Percentiles rank a stretch among this genome's conserved stretches.
Conservation (phyloP, 1,140 invertebrate species). For the Chymomyza costata region DNA sequence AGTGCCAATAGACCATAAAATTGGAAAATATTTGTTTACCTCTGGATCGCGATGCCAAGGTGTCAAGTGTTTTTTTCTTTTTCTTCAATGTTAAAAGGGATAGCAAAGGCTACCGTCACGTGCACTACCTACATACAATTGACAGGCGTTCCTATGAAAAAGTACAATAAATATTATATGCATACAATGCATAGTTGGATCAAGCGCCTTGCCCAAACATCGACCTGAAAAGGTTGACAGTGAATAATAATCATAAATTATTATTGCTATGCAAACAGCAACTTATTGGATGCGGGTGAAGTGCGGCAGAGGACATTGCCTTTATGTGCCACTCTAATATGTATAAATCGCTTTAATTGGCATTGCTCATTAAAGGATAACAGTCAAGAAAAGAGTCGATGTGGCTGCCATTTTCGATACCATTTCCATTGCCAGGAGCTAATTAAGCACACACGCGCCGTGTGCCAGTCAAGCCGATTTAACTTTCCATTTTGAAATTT, state of each 20-base stretch:
- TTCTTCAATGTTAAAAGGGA: slow-evolving; percentile 11
- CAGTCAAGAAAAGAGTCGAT: neutral
- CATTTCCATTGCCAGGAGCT: slow-evolving; percentile 7
- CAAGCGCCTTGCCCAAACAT: too few relatives aligned
- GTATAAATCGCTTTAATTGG: slow-evolving; percentile 20
- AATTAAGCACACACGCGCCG: slow-evolving; percentile 14
- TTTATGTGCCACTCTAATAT: neutral
- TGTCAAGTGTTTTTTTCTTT: slow-evolving; percentile 15
- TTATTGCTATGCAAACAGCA: too few relatives aligned
- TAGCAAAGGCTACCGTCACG: neutral
- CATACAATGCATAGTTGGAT: too few relatives aligned
- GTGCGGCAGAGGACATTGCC: too few relatives aligned
- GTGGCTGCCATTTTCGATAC: too few relatives aligned
- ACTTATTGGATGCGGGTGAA: too few relatives aligned
- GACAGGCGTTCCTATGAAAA: slow-evolving; percentile 6
- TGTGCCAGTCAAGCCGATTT: slow-evolving; percentile 44
- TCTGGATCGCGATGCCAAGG: neutral
- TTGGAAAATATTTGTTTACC: slow-evolving; percentile 6
- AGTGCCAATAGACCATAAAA: slow-evolving; percentile 17
- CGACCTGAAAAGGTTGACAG: too few relatives aligned
- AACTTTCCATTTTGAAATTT: slow-evolving; percentile 11
- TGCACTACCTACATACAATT: slow-evolving; percentile 11
- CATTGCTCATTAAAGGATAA: slow-evolving; percentile 19
- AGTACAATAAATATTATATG: neutral
- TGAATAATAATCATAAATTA: neutral